Conservation (phyloP, 2,797 vertebrate species). For the Sebastolobus altivelis region DNA sequence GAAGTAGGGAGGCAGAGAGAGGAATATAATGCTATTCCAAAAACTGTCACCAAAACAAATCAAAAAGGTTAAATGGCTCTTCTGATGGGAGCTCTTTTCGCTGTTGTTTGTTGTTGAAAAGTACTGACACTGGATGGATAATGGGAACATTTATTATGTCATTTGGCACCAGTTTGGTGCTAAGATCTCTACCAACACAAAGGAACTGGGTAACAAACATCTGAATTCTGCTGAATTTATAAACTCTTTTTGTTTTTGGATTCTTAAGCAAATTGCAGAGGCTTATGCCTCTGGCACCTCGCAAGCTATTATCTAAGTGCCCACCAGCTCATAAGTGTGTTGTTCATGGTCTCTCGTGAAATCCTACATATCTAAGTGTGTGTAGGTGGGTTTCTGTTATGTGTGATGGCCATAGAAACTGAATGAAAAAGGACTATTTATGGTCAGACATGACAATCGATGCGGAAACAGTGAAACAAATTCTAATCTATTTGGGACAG, state of each 20-base stretch:
- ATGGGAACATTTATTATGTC: conserved; percentile 62
- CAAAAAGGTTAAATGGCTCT: conserved; percentile 67
- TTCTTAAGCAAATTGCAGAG: conserved; percentile 89
- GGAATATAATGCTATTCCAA: conserved; percentile 65
- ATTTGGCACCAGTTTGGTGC: conserved; percentile 61
- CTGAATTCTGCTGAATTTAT: conserved; percentile 81
- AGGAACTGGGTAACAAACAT: conserved; percentile 72
- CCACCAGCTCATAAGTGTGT: conserved; percentile 96
- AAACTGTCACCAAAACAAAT: conserved; percentile 81
- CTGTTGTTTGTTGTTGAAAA: conserved; percentile 73
- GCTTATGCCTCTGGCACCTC: conserved; percentile 93
- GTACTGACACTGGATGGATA: conserved; percentile 54
- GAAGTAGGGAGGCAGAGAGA: conserved; percentile 57
- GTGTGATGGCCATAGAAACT: conserved; percentile 79
- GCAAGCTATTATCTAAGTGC: conserved; percentile 97
- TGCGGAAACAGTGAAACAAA: conserved; percentile 75
- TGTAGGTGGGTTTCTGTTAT: conserved; percentile 80
- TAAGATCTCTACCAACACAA: conserved; percentile 60
- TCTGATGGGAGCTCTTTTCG: conserved; percentile 65
- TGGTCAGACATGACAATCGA: conserved; percentile 94
- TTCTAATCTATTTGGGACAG: conserved; percentile 66
- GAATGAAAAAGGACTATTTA: conserved; percentile 76
- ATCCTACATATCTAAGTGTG: conserved; percentile 75
- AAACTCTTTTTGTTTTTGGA: conserved; percentile 85
- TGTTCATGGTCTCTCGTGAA: conserved; percentile 90